Evolutionary conservation across 2,113 vertebrate species (phyloP), one percentile per base, ranked within the genome.

Genomic region (Lophura nycthemera): DNA sequence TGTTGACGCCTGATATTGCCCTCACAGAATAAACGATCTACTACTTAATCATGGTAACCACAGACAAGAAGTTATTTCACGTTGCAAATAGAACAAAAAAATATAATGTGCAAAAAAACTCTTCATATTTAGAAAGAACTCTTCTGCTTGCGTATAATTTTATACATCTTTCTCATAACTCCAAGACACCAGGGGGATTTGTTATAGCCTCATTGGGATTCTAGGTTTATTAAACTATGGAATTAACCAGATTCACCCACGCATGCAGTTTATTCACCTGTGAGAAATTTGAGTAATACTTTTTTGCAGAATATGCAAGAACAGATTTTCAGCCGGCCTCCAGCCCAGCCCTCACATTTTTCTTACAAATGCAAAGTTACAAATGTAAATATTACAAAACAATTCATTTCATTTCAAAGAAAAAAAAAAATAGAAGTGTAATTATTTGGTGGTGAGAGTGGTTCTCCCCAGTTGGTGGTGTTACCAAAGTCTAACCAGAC

Each of bases 191-290:
- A 66, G 24, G 34, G 50, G 90, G 83, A 95, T 94, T 96, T 90
- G 61, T 93, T 95, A 77, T 6, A 88, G 79, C 84, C 84, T 95
- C 82, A 88, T 64, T 88, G 89, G 94, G 91, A 96, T 93, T 92
- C 89, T 80, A 83, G 75, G 89, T 88, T 95, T 94, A 96, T 95
- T 95, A 95, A 95, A 95, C 91, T 78, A 69, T 85, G 88, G 96
- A 93, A 95, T 95, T 96, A 96, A 93, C 87, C 86, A 87, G 84
- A 91, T 80, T 92, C 91, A 91, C 83, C 72, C 79, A 83, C 80
- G 94, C 89, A 11, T 92, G 47, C 3, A 0, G 71, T 80, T 94
- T 87, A 95, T 92, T 92, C 94, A 97, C 96, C 94, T 94, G 81
- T 89, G 79, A 91, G 85, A 95, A 93, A 92, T 88, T 14, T 60